Conservation (phyloP, 2,888 invertebrate species). For the Apamea epomidion region DNA sequence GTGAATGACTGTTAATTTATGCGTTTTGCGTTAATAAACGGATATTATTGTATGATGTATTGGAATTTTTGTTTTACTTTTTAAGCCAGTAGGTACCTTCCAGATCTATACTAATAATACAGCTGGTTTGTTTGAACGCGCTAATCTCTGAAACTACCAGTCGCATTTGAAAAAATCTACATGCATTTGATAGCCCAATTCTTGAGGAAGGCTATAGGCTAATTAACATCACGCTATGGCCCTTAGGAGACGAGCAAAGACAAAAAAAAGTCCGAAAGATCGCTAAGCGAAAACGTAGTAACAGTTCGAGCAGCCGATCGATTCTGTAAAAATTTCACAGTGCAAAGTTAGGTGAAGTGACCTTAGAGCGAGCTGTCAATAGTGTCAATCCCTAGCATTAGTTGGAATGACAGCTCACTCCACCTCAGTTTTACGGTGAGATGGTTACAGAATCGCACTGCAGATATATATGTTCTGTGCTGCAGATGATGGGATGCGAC, state of each 20-base stretch:
- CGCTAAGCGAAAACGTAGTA: neutral
- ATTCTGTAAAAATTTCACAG: no score
- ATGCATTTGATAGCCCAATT: neutral
- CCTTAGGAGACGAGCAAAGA: neutral
- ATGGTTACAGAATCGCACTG: no score
- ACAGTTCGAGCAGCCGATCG: no score
- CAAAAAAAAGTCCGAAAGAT: neutral
- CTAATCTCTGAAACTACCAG: neutral
- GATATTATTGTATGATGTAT: conserved; percentile 31
- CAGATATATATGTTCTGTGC: no score
- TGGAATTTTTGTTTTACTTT: conserved; percentile 19
- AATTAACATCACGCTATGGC: neutral
- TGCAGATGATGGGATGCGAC: neutral
- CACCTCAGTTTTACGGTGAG: no score
- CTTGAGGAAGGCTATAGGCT: neutral
- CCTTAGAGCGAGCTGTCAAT: no score
- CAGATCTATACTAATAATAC: neutral
- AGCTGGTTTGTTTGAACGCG: neutral
- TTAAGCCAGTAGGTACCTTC: neutral
- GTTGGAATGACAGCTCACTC: no score
- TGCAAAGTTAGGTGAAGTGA: no score
- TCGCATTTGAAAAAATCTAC: neutral
- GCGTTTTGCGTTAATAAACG: conserved; percentile 31
- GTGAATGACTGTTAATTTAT: conserved; percentile 58
- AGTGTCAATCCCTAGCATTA: no score